phyloP scores from a whole-genome alignment of 2,113 vertebrate genomes.

The Python bivittatus region DNA sequence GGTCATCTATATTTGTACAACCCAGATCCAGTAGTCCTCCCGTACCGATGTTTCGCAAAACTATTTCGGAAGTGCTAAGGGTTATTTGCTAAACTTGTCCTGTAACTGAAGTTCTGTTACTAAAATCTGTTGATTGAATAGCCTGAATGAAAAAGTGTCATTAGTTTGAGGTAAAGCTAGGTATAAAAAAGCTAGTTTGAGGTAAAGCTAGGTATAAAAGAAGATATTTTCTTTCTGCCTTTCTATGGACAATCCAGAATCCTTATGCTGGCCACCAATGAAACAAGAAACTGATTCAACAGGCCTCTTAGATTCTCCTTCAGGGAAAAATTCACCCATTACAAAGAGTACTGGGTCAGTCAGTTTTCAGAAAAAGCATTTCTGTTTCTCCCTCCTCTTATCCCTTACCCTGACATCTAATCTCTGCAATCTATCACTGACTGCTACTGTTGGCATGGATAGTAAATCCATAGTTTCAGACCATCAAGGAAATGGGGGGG shows the following conservation, averaged over 20 bases:
- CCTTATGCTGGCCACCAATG: not conserved
- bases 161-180: slow-evolving; percentile 51
- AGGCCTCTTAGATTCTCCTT: not conserved
- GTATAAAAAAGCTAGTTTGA: slow-evolving; percentile 54
- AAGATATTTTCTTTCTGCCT: not conserved
- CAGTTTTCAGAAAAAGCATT: not conserved
- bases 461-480: not conserved
- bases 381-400: not conserved
- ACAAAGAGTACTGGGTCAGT: not conserved
- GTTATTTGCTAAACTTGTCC: not conserved
- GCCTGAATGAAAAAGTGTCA: slow-evolving; percentile 36
- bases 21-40: no score
- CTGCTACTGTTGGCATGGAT: not conserved
- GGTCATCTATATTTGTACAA: no score
- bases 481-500: not conserved
- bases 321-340: not conserved
- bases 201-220: slow-evolving; percentile 51
- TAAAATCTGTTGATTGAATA: slow-evolving; percentile 19
- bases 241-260: not conserved
- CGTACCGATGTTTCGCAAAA: no score
- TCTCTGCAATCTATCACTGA: not conserved
- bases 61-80: no score
- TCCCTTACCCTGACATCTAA: not conserved
- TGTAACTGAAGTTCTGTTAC: slow-evolving; percentile 30
- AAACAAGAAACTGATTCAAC: not conserved